A percentile compares a stretch with the other conserved stretches of the same genome.
Conservation (phyloP, 64 coral and sea anemone species). For the Dendronephthya gigantea region DNA sequence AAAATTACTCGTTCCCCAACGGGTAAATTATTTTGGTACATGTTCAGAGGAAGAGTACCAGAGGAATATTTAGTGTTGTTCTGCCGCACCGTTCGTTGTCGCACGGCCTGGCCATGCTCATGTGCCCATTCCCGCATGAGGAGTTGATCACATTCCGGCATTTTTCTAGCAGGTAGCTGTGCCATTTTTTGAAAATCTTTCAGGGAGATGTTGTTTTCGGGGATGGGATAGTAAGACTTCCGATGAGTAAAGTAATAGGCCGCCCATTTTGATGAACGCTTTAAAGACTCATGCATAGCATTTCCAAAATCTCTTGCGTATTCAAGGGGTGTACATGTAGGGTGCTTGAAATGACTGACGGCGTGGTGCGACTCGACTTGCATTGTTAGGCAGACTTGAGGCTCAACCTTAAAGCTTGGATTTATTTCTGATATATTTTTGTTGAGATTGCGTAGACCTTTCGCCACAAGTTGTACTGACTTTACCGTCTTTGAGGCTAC, state of each 20-base stretch:
- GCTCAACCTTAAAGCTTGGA: slow-evolving; percentile 31
- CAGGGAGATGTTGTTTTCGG: slow-evolving; percentile 38
- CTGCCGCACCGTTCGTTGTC: slow-evolving; percentile 38
- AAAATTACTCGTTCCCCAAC: background rate
- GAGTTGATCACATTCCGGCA: slow-evolving; percentile 22
- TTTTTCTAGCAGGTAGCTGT: slow-evolving; percentile 13
- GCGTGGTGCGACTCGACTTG: slow-evolving; percentile 43
- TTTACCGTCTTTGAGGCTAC: slow-evolving; percentile 39
- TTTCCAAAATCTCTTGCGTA: slow-evolving; percentile 45
- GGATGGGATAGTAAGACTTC: slow-evolving; percentile 31
- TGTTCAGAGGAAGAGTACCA: slow-evolving; percentile 44
- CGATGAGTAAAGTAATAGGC: slow-evolving; percentile 52
- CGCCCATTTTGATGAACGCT: slow-evolving; percentile 30
- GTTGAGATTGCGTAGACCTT: slow-evolving; percentile 25
- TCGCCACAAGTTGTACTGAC: slow-evolving; percentile 41
- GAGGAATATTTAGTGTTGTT: slow-evolving; percentile 41
- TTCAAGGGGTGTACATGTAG: slow-evolving; percentile 46
- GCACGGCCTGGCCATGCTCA: slow-evolving; percentile 46
- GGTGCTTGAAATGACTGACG: slow-evolving; percentile 44
- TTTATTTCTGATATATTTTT: background rate
- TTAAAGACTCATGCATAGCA: slow-evolving; percentile 32
- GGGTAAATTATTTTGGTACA: slow-evolving; percentile 28
- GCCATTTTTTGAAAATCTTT: slow-evolving; percentile 47
- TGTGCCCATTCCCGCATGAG: slow-evolving; percentile 44
- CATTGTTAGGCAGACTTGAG: slow-evolving; percentile 43